Evolutionary conservation across 2,888 invertebrate species (phyloP).

Genomic region (Netelia fuscicornis): DNA sequence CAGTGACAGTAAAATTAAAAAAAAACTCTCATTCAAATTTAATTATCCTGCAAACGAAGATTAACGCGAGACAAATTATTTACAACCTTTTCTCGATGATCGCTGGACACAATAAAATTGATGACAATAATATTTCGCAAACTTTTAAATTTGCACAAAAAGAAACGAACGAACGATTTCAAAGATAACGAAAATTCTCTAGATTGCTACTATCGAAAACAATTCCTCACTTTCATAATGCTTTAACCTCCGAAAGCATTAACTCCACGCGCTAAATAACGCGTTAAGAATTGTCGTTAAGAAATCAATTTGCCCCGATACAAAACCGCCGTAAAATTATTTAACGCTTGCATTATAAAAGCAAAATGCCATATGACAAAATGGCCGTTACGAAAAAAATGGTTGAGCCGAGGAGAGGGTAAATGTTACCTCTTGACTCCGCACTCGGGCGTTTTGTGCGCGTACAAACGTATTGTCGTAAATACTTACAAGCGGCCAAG

Average conservation of each 20-base stretch:
- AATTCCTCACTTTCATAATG: background rate
- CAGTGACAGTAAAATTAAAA: no score
- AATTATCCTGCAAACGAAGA: no score
- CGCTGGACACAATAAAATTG: no score
- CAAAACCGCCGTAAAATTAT: conserved; percentile 76
- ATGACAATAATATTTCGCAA: background rate
- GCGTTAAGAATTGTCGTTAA: conserved; percentile 73
- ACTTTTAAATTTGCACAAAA: background rate
- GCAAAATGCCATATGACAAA: conserved; percentile 62
- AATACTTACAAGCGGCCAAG: conserved; percentile 26
- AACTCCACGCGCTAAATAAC: conserved; percentile 69
- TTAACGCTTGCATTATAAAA: conserved; percentile 79
- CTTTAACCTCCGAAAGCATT: conserved; percentile 58
- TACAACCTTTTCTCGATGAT: no score
- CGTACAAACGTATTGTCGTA: conserved; percentile 37
- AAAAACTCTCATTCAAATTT: no score
- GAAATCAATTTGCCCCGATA: conserved; percentile 78
- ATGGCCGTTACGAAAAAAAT: background rate
- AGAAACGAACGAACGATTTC: background rate
- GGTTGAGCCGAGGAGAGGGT: background rate
- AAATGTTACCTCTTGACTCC: conserved; percentile 42
- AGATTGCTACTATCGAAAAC: background rate
- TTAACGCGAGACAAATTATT: no score
- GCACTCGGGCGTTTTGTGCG: conserved; percentile 29
- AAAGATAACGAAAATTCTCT: background rate